Evolutionary conservation across 2,797 vertebrate genomes (phyloP).

Genomic region (Poliocrania exsul): DNA sequence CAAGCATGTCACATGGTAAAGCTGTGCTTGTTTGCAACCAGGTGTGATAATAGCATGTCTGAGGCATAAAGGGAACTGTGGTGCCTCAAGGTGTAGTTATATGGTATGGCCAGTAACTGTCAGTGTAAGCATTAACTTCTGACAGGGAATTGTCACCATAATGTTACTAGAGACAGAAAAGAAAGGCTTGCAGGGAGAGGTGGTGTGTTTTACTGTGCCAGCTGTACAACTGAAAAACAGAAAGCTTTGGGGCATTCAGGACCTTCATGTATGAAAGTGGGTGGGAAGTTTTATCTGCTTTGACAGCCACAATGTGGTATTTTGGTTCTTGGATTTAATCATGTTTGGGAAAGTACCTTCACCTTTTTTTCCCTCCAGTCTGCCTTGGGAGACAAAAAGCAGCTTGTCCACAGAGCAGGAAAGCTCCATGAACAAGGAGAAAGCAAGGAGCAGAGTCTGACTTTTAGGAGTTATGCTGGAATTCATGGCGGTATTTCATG

Average conservation of each 20-base stretch:
- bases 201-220: not conserved
- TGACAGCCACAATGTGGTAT: not conserved
- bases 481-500: not conserved
- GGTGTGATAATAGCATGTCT: not conserved
- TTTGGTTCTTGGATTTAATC: not conserved
- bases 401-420: not conserved
- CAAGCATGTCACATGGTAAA: not conserved
- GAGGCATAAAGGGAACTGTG: rapidly evolving
- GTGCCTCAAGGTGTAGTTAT: not conserved
- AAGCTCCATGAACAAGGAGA: not conserved
- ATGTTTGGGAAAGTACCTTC: not conserved
- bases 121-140: not conserved
- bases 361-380: not conserved
- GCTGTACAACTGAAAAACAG: not conserved
- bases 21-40: not conserved
- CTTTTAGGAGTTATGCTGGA: not conserved
- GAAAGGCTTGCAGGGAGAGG: not conserved
- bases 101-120: not conserved
- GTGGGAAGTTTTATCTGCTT: not conserved
- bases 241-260: not conserved
- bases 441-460: not conserved
- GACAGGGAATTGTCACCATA: not conserved
- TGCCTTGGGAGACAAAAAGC: not conserved
- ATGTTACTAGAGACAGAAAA: not conserved
- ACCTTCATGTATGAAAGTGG: rapidly evolving